Conservation (phyloP, 2,888 invertebrate species). For the Rugalucina vietnamica region DNA sequence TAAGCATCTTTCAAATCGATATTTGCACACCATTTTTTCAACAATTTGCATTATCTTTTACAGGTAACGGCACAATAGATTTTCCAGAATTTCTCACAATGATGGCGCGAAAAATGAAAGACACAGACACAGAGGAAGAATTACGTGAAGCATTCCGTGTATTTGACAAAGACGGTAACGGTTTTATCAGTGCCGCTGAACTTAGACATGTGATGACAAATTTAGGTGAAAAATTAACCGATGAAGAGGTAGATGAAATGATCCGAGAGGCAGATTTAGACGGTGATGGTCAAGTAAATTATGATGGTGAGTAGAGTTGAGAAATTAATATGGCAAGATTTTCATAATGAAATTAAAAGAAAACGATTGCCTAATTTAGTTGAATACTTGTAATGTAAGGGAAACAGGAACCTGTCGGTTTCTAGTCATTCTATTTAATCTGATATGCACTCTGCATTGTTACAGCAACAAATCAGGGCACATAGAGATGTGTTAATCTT, state of each 20-base stretch:
- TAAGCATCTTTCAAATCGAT: no score
- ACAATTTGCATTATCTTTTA: neutral
- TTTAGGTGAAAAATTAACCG: conserved; percentile 99
- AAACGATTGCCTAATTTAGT: no score
- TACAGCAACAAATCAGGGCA: no score
- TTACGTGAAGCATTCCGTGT: conserved; percentile 99
- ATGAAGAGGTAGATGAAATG: conserved; percentile 99
- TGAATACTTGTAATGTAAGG: no score
- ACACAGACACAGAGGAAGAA: conserved; percentile 99
- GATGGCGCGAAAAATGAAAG: conserved; percentile 99
- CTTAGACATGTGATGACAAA: conserved; percentile 99
- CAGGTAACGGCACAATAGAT: conserved; percentile 97
- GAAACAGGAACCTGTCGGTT: no score
- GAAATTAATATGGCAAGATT: no score
- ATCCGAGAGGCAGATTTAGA: conserved; percentile 99
- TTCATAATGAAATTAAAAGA: no score
- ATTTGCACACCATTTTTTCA: neutral
- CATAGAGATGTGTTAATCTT: no score
- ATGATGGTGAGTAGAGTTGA: conserved; percentile 86
- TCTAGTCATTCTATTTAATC: no score
- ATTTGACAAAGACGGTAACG: conserved; percentile 99
- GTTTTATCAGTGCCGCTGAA: conserved; percentile 99
- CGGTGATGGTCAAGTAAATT: conserved; percentile 99
- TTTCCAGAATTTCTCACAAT: conserved; percentile 99
- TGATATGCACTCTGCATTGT: no score